Evolutionary conservation across 2,888 invertebrate genomes (phyloP), one percentile per base, ranked within the genome.

Genomic region (Monochamus alternatus): DNA sequence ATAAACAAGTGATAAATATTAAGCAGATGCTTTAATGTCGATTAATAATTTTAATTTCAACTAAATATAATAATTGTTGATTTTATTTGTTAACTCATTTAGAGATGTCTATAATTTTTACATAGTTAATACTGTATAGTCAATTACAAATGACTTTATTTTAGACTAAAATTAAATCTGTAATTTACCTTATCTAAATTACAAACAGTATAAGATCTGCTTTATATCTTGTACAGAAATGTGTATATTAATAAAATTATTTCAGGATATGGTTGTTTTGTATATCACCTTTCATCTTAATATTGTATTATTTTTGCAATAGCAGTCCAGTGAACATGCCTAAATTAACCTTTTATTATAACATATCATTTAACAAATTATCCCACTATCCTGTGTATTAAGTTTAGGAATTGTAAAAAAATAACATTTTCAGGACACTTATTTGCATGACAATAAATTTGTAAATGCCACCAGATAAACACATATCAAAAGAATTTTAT

Each of bases 51-150:
- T 81, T 81, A 75, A 78, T 81, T 79, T 83, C 81, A 81, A 68
- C 68, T 68, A 82, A 80, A 74, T 12, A 47, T 9, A 12, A 47
- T 82, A 81, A 79, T 84, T 83, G 83, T 85, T 85, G 84, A 83
- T 84, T 84, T 84, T 81, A 78, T 82, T 85, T 84, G 83, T 83
- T 83, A 81, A 82, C 80, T 84, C 78, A 83, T 81, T 81, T 84
- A 82, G 81, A 79, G 75, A 71, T 44, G 63, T 78, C 64, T 75
- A 78, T 78, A 78, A 81, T 82, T 81, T 80, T 80, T 82, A 82
- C 81, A 82, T 83, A 81, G 82, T 81, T 82, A 73, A 82, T 83
- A 82, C 82, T 85, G 83, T 84, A 84, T 80, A 81, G 84, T 83
- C 84, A 84, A 85, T 85, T 85, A 83, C 76, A 78, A 77, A 73